Percentiles rank a stretch among this genome's conserved stretches.
Conservation (phyloP, 1,140 invertebrate genomes). For the Drosophila takahashii region DNA sequence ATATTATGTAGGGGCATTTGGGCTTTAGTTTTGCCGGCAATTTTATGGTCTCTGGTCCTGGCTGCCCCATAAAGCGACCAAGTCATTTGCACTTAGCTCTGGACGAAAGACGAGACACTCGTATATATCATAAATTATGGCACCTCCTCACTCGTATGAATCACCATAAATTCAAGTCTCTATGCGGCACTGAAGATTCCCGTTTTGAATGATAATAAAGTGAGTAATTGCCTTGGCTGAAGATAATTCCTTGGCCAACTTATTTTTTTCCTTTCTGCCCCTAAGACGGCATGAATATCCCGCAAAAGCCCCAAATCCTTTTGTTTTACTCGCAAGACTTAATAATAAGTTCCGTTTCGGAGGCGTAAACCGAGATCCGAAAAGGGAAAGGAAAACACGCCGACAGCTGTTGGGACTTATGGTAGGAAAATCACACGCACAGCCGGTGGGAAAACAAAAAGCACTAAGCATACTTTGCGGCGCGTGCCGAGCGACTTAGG, state of each 20-base stretch:
- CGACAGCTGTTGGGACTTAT: constrained; percentile 71
- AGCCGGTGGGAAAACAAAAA: constrained; percentile 41
- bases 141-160: constrained; percentile 53
- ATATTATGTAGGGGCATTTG: constrained; percentile 67
- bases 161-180: constrained; percentile 36
- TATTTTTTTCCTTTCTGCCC: neutral
- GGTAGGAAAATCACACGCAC: constrained; percentile 38
- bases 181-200: constrained; percentile 25
- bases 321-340: constrained; percentile 58
- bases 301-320: constrained; percentile 61
- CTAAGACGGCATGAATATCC: constrained; percentile 51
- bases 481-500: constrained; percentile 49
- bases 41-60: constrained; percentile 61
- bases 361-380: constrained; percentile 37
- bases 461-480: constrained; percentile 57
- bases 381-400: constrained; percentile 51
- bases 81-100: constrained; percentile 75
- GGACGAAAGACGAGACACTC: constrained; percentile 18
- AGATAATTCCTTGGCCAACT: constrained; percentile 20
- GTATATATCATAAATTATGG: constrained; percentile 65
- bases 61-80: constrained; percentile 56
- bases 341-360: constrained; percentile 69
- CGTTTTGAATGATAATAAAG: constrained; percentile 45
- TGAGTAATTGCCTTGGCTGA: constrained; percentile 33
- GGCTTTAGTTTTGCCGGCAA: constrained; percentile 61